Evolutionary conservation across 2,113 vertebrate species (phyloP), one percentile per base, ranked within the genome.

Genomic region (Taurulus bubalis): DNA sequence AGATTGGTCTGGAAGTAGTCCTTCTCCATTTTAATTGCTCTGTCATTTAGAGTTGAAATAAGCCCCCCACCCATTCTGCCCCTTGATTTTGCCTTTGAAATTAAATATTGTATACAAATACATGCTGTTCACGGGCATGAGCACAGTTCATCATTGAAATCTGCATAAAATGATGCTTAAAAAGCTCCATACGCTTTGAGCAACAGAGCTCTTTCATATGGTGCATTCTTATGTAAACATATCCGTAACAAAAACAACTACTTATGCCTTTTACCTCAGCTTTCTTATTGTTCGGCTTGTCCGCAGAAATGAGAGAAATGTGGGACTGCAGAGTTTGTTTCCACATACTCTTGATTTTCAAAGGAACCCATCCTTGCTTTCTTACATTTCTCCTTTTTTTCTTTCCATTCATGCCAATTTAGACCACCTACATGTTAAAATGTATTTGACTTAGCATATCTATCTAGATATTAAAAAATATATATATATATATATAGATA

Each of bases 1-100:
- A 95, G 94, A 95, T 96, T 94, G 94, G 93, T 94, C 92, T 94
- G 93, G 88, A 92, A 90, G 86, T 91, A 92, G 94, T 95, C 93
- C 91, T 92, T 93, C 87, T 90, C 90, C 85, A 90, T 93, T 95
- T 95, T 95, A 96, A 96, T 95, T 95, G 94, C 91, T 88, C 94
- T 93, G 93, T 94, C 95, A 94, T 95, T 93, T 94, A 84, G 85
- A 94, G 94, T 90, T 85, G 91, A 95, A 94, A 94, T 94, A 93
- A 92, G 86, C 83, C 83, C 89, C 71, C 71, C 81, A 68, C 82
- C 82, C 89, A 76, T 80, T 83, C 87, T 87, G 76, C 87, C 90
- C 92, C 91, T 91, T 93, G 92, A 93, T 93, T 93, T 92, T 91
- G 85, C 87, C 92, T 94, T 94, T 94, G 92, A 94, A 94, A 94